Evolutionary conservation across 1,140 invertebrate genomes (phyloP), one percentile per base, ranked within the genome.

Genomic region (Drosophila funebris): DNA sequence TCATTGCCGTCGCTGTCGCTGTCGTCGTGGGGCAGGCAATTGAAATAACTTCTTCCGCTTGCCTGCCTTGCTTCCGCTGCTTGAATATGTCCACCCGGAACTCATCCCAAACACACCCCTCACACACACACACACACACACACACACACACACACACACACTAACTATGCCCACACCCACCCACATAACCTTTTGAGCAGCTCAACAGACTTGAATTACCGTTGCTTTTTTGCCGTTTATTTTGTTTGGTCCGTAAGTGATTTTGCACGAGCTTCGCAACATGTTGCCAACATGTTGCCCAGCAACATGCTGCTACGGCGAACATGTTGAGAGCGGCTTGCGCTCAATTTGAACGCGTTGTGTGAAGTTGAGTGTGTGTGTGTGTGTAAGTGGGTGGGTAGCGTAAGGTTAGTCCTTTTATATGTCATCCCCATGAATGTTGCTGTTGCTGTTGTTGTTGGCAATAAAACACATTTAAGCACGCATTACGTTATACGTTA

Each of bases 41-140:
- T 85, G 82, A 85, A 85, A 85, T 85, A 85, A 85, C 82, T 85
- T 85, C 82, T 85, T 85, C 82, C 82, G 82, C 82, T 87, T 87
- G 82, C 82, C 82, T 85, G 82, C 82, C 58, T 78, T 46, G 78
- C 78, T 85, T 85, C 82, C 82, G 82, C 82, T 85, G 78, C 83
- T 85, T 87, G 83, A 85, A 85, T 85, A 71, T 85, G 82, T 88
- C 82, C 82, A 68, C 73, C 81, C 76, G 7, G 31, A 68, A 73
- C 68, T 76, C 79, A 73, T 69, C 52, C 48, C 68, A 63, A 43
- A 44, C 44, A 53, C 56, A 31, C 50, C 13, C 31, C 6, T 31
- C 46, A 16, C 36, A 22, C 37, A 20, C 39, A 33, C 71, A 13
- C 36, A 63, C 50, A 44, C 44, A 53, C 56, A 31, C 50, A 27